A percentile compares a stretch with the other conserved stretches of the same genome.
Evolutionary conservation across 2,113 vertebrate genomes (phyloP).

Genomic region (Macrotis lagotis): DNA sequence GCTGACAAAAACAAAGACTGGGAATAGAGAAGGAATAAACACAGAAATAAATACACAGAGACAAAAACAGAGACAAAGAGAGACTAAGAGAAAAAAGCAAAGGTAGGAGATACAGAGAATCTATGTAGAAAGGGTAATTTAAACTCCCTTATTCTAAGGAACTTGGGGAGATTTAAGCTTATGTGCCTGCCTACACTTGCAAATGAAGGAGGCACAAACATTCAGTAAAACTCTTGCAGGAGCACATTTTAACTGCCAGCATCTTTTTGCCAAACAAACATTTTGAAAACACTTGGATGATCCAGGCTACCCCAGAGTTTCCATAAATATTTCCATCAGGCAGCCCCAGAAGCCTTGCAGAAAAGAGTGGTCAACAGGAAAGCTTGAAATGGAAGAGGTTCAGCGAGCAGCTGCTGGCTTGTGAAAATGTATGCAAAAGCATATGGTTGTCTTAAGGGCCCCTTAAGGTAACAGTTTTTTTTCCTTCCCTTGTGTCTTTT

Average conservation of each 20-base stretch:
- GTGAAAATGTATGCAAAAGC: conserved; percentile 79
- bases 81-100: neutral
- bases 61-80: neutral
- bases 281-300: conserved; percentile 79
- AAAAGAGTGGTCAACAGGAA: conserved; percentile 77
- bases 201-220: conserved; percentile 68
- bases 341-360: conserved; percentile 73
- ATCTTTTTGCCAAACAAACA: conserved; percentile 76
- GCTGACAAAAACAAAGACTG: neutral
- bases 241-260: conserved; percentile 75
- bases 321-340: conserved; percentile 76
- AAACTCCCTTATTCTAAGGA: conserved; percentile 55
- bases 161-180: conserved; percentile 66
- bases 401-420: conserved; percentile 76
- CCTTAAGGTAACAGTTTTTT: conserved; percentile 64
- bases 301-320: conserved; percentile 75
- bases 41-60: neutral
- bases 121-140: conserved; percentile 54
- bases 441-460: conserved; percentile 75
- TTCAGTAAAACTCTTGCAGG: conserved; percentile 71
- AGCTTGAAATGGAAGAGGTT: conserved; percentile 75
- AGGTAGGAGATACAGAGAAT: neutral
- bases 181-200: conserved; percentile 72
- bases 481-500: conserved; percentile 44
- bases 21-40: too few relatives aligned